Percentiles rank a stretch among this genome's conserved stretches.
Conservation (phyloP, 2,113 vertebrate genomes). For the Melanerpes formicivorus region DNA sequence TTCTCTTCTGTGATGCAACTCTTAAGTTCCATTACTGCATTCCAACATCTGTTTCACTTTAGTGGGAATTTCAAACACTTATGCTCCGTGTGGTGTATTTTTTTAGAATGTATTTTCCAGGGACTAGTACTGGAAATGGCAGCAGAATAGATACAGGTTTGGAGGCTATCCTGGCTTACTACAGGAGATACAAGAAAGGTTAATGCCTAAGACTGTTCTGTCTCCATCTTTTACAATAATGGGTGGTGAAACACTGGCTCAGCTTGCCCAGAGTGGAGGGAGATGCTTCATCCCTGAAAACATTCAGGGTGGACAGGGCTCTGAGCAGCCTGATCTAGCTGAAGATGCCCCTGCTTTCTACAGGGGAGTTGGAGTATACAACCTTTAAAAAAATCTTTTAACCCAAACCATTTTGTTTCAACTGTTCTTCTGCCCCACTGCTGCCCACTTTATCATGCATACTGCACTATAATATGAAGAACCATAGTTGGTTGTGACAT, state of each 20-base stretch:
- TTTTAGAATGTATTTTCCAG: neutral
- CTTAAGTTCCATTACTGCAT: neutral
- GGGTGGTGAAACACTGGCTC: neutral
- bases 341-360: neutral
- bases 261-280: neutral
- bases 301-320: neutral
- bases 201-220: neutral
- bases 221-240: neutral
- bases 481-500: neutral
- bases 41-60: slow-evolving; percentile 61
- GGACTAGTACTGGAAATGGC: neutral
- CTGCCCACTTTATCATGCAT: neutral
- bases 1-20: neutral
- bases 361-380: neutral
- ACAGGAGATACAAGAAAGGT: neutral
- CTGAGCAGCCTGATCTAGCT: neutral
- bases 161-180: neutral
- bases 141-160: neutral
- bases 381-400: neutral
- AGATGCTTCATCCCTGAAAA: no score
- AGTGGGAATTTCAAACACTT: slow-evolving; percentile 35
- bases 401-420: neutral
- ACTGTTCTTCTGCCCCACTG: neutral
- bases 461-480: fast-evolving
- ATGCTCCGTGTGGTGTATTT: neutral